Percentiles rank a stretch among this genome's conserved stretches.
phyloP scores from a whole-genome alignment of 2,888 invertebrate genomes.

The Drosophila anomalata region DNA sequence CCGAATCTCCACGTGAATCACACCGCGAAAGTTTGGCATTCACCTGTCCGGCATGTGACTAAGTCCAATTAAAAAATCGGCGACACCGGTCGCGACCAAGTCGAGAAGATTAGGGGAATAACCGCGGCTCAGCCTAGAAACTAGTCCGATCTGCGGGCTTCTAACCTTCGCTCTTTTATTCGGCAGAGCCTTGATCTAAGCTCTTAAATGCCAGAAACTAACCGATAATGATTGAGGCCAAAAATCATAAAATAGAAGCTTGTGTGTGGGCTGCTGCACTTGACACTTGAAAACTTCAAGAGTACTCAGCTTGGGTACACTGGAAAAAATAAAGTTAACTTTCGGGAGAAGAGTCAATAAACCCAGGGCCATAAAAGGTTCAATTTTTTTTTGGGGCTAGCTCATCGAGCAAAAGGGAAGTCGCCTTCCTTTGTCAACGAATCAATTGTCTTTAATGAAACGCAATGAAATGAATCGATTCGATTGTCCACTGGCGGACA shows the following conservation, averaged over 20 bases:
- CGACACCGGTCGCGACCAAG: not conserved
- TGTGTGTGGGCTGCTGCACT: constrained; percentile 42
- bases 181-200: constrained; percentile 59
- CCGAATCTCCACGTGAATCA: constrained; percentile 45
- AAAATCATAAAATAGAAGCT: not conserved
- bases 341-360: constrained; percentile 15
- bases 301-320: constrained; percentile 20
- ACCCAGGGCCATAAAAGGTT: constrained; percentile 12
- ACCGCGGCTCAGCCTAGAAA: constrained; percentile 33
- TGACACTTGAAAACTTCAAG: constrained; percentile 37
- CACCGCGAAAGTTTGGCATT: constrained; percentile 29
- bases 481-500: constrained; percentile 58
- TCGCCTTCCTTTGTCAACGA: constrained; percentile 39
- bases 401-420: not conserved
- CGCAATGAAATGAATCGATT: constrained; percentile 76
- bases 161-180: constrained; percentile 36
- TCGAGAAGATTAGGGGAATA: constrained; percentile 24
- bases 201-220: constrained; percentile 36
- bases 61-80: constrained; percentile 18
- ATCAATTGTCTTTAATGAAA: constrained; percentile 73
- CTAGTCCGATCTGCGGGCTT: constrained; percentile 18
- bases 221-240: constrained; percentile 48
- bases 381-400: not conserved
- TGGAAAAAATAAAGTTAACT: not conserved
- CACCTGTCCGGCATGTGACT: constrained; percentile 29